Evolutionary conservation across 2,888 invertebrate species (phyloP).

Genomic region (Taenaris catops): DNA sequence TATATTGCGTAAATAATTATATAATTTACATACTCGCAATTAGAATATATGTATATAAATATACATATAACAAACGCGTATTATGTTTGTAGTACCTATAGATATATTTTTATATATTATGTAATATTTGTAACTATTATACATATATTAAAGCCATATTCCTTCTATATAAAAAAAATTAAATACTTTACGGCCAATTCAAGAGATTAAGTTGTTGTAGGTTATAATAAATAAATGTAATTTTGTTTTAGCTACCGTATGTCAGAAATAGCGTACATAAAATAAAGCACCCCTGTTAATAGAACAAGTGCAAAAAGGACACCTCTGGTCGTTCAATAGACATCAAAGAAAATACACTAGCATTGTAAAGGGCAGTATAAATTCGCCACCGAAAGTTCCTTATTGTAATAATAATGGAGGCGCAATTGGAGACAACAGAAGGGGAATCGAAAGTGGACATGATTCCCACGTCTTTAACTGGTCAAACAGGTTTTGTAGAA

Average conservation of each 20-base stretch:
- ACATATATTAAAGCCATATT: no score
- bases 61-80: no score
- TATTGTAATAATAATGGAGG: neutral
- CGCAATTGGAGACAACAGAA: neutral
- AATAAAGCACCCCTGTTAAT: conserved; percentile 17
- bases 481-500: conserved; percentile 58
- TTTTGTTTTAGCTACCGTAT: conserved; percentile 4
- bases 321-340: conserved; percentile 20
- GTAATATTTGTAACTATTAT: no score
- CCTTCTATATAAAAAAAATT: no score
- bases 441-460: conserved; percentile 40
- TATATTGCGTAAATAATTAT: no score
- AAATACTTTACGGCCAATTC: no score
- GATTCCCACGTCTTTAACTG: conserved; percentile 60
- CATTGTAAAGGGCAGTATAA: conserved; percentile 2
- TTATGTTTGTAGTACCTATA: no score
- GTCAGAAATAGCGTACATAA: conserved; percentile 7
- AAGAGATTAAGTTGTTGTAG: no score
- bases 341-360: conserved; percentile 9
- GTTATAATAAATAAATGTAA: no score
- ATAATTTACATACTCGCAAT: no score
- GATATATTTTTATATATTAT: no score
- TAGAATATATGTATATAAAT: no score
- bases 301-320: conserved; percentile 36
- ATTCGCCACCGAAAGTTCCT: neutral